These are phyloP conservation scores for Speoplatyrhinus poulsoni DNA, from an alignment of 2,113 vertebrate species.

Conservation along the genomic window DNA sequence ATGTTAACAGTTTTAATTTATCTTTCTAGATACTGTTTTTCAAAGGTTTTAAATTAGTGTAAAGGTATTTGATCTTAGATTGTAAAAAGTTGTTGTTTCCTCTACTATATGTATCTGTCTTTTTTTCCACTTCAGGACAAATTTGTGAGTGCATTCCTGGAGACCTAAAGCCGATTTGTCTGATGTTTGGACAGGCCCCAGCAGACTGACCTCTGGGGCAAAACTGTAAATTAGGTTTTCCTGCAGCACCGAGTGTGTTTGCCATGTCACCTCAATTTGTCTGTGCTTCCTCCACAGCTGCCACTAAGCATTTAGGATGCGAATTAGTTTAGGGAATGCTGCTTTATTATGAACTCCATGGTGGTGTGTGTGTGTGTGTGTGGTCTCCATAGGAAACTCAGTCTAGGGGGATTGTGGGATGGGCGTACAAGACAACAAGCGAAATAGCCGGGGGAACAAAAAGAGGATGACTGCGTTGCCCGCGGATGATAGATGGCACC, in stretches of 20 bases:
- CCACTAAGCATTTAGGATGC: conserved; percentile 23
- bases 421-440: not conserved
- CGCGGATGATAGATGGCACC: conserved; percentile 60
- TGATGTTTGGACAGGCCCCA: conserved; percentile 58
- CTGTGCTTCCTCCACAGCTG: conserved; percentile 13
- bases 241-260: conserved; percentile 28
- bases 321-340: conserved; percentile 25
- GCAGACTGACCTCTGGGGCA: conserved; percentile 54
- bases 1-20: too few species aligned
- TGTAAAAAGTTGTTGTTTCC: too few species aligned
- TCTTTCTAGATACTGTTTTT: too few species aligned
- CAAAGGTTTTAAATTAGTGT: too few species aligned
- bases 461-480: conserved; percentile 30
- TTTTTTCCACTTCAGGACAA: conserved; percentile 40
- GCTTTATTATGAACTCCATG: conserved; percentile 46
- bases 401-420: not conserved
- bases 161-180: conserved; percentile 62
- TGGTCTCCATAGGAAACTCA: conserved; percentile 29
- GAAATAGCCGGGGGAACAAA: conserved; percentile 24
- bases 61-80: too few species aligned
- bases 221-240: conserved; percentile 66
- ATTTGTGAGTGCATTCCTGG: conserved; percentile 55
- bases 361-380: conserved; percentile 4
- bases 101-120: not conserved
- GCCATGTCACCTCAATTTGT: conserved; percentile 50